Evolutionary conservation across 2,113 vertebrate genomes (phyloP), one percentile per base, ranked within the genome.

Genomic region (Columba janthina): DNA sequence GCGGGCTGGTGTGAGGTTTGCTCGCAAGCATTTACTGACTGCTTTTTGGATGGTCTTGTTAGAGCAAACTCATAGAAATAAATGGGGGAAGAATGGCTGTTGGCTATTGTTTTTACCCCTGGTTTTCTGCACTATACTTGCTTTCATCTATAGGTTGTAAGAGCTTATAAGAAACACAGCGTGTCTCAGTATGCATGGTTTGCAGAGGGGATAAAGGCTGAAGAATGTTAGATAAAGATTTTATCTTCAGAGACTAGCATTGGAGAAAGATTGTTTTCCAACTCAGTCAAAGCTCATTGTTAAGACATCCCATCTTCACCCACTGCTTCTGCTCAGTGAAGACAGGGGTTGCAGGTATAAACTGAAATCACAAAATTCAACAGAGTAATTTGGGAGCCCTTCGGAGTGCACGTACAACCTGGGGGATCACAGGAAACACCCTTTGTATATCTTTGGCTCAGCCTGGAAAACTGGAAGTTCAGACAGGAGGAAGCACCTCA

Each of bases 401-500:
- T 90, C 15, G n/a, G 54, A 85, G 29, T 44, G 18, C 32, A 20
- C 2, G 0, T 67, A 73, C 26, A 51, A 8, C 20, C 11, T 10
- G 1, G 34, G 20, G 25, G 10, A 83, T 74, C 0, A 2, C 24
- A 9, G 67, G 85, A 94, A 89, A 84, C 24, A 19, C 14, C 16
- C 44, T 91, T 77, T 71, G 34, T 88, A 29, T 72, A 65, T 93
- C 90, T 91, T 80, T 34, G 57, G 28, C 58, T 95, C 53, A 86
- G 76, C 65, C 48, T 57, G 40, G 57, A 90, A 95, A 87, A 67
- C 65, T 24, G 44, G 24, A 93, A 88, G 71, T 83, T 96, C 75
- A 93, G 76, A 61, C 85, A 90, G 61, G 88, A 96, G 76, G 95
- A 95, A 95, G 76, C 70, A 81, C 85, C 90, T 95, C 92, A 88